phyloP scores from a whole-genome alignment of 2,797 vertebrate species.

The Vipera ursinii region DNA sequence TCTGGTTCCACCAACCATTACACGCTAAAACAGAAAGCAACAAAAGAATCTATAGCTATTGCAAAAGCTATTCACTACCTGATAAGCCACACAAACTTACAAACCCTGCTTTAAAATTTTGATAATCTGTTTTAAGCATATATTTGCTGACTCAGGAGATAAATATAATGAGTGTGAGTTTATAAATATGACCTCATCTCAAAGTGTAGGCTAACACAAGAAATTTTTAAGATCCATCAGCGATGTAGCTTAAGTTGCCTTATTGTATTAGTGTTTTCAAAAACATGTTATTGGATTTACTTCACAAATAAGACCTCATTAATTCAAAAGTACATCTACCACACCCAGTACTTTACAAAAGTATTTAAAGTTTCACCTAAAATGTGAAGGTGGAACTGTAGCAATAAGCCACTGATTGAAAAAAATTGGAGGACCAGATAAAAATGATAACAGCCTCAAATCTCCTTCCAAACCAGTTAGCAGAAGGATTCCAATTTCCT shows the following conservation, averaged over 20 bases:
- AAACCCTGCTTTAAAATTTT: not conserved
- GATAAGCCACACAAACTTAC: conserved; percentile 15
- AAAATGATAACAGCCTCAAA: not conserved
- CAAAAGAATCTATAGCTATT: conserved; percentile 16
- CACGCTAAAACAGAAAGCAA: not conserved
- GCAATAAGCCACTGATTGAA: not conserved
- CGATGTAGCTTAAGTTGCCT: not conserved
- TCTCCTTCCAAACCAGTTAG: not conserved
- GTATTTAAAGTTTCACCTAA: not conserved
- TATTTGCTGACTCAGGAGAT: conserved; percentile 6
- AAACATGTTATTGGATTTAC: not conserved
- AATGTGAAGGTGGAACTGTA: not conserved
- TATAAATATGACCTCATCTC: not conserved
- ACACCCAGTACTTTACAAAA: not conserved
- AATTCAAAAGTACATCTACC: not conserved
- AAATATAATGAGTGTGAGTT: conserved; percentile 10
- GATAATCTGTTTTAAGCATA: conserved; percentile 7
- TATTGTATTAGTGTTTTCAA: not conserved
- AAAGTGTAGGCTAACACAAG: not conserved
- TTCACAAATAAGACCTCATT: not conserved
- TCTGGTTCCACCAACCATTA: not conserved
- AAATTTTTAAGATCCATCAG: not conserved
- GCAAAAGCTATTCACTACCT: not conserved
- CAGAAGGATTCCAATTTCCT: not conserved
- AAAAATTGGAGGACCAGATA: not conserved